These are phyloP conservation scores for Verasper variegatus DNA, from an alignment of 2,113 vertebrate species.

Conservation along the genomic window DNA sequence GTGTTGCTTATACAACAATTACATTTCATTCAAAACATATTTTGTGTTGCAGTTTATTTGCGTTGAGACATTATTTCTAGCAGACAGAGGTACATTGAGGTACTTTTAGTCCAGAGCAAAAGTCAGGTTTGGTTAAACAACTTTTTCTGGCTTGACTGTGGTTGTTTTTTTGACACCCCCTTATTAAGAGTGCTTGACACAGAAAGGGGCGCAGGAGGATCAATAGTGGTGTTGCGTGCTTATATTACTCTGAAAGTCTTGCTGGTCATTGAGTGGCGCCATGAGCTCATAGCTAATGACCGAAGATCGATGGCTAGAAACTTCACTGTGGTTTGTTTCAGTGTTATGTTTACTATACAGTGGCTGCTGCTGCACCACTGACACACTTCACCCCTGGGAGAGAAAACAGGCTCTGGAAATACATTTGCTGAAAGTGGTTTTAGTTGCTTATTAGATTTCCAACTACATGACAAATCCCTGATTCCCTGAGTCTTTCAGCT, in stretches of 20 bases:
- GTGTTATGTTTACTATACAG: slow-evolving; percentile 75
- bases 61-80: not conserved
- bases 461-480: slow-evolving; percentile 45
- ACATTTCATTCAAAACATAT: too few species aligned
- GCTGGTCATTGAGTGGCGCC: slow-evolving; percentile 78
- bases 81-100: not conserved
- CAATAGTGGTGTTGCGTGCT: slow-evolving; percentile 72
- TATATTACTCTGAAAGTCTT: slow-evolving; percentile 74
- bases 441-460: slow-evolving; percentile 58
- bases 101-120: slow-evolving; percentile 10
- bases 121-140: not conserved
- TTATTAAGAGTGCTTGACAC: slow-evolving; percentile 73
- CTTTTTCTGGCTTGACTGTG: slow-evolving; percentile 1
- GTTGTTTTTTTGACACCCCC: slow-evolving; percentile 53
- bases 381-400: slow-evolving; percentile 63
- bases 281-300: slow-evolving; percentile 83
- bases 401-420: slow-evolving; percentile 52
- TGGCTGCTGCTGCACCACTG: slow-evolving; percentile 66
- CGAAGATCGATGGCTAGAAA: slow-evolving; percentile 82
- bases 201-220: slow-evolving; percentile 63
- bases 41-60: too few species aligned
- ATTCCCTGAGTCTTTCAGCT: slow-evolving; percentile 38
- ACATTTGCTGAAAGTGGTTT: slow-evolving; percentile 51
- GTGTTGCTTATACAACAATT: too few species aligned
- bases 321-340: slow-evolving; percentile 78